phyloP scores from a whole-genome alignment of 2,888 invertebrate genomes.

The Mesorhabditis sp. region DNA sequence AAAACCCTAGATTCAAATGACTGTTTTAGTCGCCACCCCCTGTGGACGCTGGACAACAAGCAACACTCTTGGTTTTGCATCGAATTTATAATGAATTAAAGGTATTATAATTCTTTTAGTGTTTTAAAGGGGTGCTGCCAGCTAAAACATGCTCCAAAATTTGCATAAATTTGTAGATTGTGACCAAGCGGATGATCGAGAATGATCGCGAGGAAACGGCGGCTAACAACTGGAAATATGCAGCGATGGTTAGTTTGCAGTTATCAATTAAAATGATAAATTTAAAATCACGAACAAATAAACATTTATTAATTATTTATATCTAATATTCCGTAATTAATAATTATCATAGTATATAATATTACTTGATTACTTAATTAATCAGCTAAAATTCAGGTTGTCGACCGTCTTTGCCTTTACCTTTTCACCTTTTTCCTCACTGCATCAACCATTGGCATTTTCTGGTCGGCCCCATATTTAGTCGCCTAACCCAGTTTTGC shows the following conservation, averaged over 20 bases:
- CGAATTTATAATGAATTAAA: constrained; percentile 54
- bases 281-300: too few species aligned
- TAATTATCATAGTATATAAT: too few species aligned
- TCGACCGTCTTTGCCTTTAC: constrained; percentile 57
- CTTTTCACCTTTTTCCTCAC: constrained; percentile 56
- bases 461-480: constrained; percentile 57
- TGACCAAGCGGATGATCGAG: constrained; percentile 56
- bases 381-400: constrained; percentile 49
- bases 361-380: too few species aligned
- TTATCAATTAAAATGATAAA: neutral
- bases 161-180: constrained; percentile 28
- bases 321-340: too few species aligned
- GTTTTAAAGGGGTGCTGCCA: neutral
- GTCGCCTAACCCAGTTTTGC: constrained; percentile 37
- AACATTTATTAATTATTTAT: too few species aligned
- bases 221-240: constrained; percentile 56
- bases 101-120: constrained; percentile 16
- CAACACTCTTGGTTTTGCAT: constrained; percentile 50
- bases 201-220: constrained; percentile 51
- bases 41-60: constrained; percentile 47
- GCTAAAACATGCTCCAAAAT: neutral
- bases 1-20: neutral
- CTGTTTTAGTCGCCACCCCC: constrained; percentile 17
- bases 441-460: constrained; percentile 51
- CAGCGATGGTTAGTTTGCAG: constrained; percentile 30